These are phyloP conservation scores for Melanotus villosus DNA, from an alignment of 2,888 invertebrate genomes.

Conservation along the genomic window DNA sequence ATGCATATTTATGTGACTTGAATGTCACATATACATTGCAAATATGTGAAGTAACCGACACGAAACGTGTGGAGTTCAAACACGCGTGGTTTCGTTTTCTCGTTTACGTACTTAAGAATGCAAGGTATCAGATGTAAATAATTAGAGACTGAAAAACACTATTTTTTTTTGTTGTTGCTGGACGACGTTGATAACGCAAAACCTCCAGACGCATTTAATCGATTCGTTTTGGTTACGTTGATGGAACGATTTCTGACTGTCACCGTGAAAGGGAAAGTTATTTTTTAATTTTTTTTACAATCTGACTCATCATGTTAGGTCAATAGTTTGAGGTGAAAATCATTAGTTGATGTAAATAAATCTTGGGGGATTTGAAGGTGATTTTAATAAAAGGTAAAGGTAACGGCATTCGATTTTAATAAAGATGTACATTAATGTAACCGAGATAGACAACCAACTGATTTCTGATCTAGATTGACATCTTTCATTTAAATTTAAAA, in stretches of 20 bases:
- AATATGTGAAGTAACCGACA: slow-evolving; percentile 31
- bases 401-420: too few relatives aligned
- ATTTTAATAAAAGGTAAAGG: too few relatives aligned
- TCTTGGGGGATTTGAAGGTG: too few relatives aligned
- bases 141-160: background rate
- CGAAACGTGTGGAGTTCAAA: slow-evolving; percentile 28
- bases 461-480: too few relatives aligned
- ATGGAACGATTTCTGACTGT: background rate
- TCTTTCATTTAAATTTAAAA: too few relatives aligned
- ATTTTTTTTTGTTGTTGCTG: background rate
- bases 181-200: background rate
- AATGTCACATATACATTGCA: slow-evolving; percentile 33
- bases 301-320: too few relatives aligned
- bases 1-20: slow-evolving; percentile 34
- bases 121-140: background rate
- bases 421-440: too few relatives aligned
- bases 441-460: too few relatives aligned
- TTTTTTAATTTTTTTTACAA: too few relatives aligned
- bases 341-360: too few relatives aligned
- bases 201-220: background rate
- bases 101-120: background rate
- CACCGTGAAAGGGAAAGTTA: background rate
- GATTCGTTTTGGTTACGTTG: background rate
- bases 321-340: too few relatives aligned
- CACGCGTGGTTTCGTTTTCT: background rate